phyloP scores from a whole-genome alignment of 2,113 vertebrate genomes.

The Pseudolaguvia tuberculata region DNA sequence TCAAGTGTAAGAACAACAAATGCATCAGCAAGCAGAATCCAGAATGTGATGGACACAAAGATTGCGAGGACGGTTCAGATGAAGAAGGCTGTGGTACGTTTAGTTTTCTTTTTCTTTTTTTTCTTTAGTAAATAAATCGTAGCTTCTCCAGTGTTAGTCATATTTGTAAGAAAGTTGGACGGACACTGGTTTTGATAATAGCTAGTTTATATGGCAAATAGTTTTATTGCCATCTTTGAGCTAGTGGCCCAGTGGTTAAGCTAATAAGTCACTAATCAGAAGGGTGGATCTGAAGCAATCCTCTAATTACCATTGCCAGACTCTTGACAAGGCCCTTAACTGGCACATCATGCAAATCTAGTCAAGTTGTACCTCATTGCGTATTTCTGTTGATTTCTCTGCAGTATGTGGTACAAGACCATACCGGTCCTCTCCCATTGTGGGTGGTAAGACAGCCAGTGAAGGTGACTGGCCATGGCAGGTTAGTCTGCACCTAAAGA shows the following conservation, averaged over 20 bases:
- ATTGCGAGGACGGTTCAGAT: constrained; percentile 83
- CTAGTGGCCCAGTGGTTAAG: too few species aligned
- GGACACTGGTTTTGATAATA: too few species aligned
- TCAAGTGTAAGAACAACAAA: constrained; percentile 67
- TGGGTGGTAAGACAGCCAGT: constrained; percentile 76
- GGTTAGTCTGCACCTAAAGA: constrained; percentile 80
- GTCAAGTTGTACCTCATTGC: not conserved
- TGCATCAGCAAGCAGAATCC: constrained; percentile 86
- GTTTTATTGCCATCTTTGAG: too few species aligned
- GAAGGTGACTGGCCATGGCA: constrained; percentile 91
- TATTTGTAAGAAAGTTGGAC: too few species aligned
- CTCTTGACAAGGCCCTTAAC: too few species aligned
- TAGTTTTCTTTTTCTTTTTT: not conserved
- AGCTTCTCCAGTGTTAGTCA: too few species aligned
- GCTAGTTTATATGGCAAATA: too few species aligned
- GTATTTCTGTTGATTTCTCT: not conserved
- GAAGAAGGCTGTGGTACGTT: constrained; percentile 79
- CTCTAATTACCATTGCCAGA: too few species aligned
- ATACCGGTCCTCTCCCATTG: constrained; percentile 76
- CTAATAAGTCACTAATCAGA: too few species aligned
- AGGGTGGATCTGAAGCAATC: too few species aligned
- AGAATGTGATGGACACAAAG: constrained; percentile 75
- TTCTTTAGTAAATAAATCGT: too few species aligned
- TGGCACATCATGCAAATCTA: not conserved
- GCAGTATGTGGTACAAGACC: constrained; percentile 80